Conservation (phyloP, 2,113 vertebrate genomes). For the Numida meleagris region DNA sequence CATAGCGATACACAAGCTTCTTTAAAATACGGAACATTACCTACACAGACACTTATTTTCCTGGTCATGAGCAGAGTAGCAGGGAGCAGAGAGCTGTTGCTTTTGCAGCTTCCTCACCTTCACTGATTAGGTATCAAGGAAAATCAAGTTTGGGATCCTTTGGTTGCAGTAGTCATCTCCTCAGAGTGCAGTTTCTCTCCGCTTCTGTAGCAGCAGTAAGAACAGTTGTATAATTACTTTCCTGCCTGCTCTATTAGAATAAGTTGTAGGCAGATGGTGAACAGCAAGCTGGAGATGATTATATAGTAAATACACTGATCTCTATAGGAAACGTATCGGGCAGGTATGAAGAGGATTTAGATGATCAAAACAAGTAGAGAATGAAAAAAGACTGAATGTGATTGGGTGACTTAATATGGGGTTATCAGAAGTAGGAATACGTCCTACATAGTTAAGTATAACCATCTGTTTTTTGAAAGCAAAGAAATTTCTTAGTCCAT, state of each 20-base stretch:
- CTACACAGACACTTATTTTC: neutral
- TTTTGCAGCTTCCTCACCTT: neutral
- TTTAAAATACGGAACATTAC: neutral
- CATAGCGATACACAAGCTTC: neutral
- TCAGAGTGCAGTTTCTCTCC: neutral
- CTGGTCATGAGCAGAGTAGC: neutral
- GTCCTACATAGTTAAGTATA: conserved; percentile 21
- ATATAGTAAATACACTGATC: neutral
- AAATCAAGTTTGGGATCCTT: neutral
- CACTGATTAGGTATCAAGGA: neutral
- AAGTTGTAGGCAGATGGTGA: neutral
- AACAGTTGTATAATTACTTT: neutral
- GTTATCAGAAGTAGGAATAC: neutral
- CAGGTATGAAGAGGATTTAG: conserved; percentile 12
- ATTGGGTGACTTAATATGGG: conserved; percentile 33
- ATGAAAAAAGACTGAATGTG: neutral
- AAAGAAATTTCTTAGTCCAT: neutral
- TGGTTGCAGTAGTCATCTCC: neutral
- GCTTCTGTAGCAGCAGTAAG: neutral
- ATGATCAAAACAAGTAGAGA: conserved; percentile 9
- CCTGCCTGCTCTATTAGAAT: neutral
- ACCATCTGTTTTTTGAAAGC: conserved; percentile 5
- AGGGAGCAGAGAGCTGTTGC: neutral
- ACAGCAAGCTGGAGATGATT: conserved; percentile 8
- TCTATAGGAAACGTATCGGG: neutral